Base-by-base conservation (phyloP, 2,888 invertebrate genomes). In the Subacronicta megacephala region DNA sequence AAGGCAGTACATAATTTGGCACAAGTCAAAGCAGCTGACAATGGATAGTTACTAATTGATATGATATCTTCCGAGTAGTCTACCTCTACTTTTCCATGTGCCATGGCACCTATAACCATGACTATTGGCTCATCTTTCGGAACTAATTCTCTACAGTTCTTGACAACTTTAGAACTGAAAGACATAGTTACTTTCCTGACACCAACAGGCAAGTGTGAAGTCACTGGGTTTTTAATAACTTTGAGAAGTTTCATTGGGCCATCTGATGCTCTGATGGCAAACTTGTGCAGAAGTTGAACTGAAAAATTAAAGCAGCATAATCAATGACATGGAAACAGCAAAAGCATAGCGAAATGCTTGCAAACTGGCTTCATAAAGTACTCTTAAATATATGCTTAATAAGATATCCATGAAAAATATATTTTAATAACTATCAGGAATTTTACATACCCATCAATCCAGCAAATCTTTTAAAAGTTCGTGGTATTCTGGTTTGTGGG, bases 261-360 rank as follows among this genome's bases (percentile, higher is more conserved):
- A 84, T 98, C 98, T 49, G 97, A 96, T 31, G 99, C 98, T 83
- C 98, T 95, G 36, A 99, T 98, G 50, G 97, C 96, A 86, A 98
- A 97, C 88, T 99, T 99, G 86, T 99, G 99, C 46, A 99, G 95
- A 31, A 99, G 94, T 95, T 99, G 99, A 46, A 99, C 99, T 98
- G 92, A 68, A 95, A 95, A 75, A 73, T 23, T 9, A 23, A 23
- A 23, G 2, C 23, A 23, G 23, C 20, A 20, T 5, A 23, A 23
- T 7, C 1, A 23, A 6, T 20, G 5, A n/a, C n/a, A 23, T 23
- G 6, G 23, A 23, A 23, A 23, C 23, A 23, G 23, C 6, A 23
- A 23, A 7, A 23, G 23, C 23, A 23, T 23, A 9, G 9, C 1
- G 7, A 9, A 23, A 23, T 23, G 7, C 23, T 23, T 23, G 23